Evolutionary conservation across 2,888 invertebrate species (phyloP).

Genomic region (Apotomis turbidana): DNA sequence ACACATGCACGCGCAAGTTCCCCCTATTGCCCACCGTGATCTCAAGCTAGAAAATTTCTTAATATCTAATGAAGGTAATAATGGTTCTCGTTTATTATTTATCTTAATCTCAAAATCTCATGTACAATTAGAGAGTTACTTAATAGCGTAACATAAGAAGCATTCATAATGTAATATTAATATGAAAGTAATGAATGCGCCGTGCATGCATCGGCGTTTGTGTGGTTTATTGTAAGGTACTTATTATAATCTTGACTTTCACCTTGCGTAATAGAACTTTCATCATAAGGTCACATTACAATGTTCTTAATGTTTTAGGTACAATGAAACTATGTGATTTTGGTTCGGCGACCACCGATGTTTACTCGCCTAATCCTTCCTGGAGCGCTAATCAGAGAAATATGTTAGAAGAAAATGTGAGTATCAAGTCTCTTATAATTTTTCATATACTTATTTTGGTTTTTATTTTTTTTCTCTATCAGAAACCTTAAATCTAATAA

Average conservation of each 20-base stretch:
- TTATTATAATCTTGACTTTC: no score
- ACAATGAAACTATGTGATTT: conserved; percentile 98
- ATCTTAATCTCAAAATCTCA: no score
- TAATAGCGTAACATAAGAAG: no score
- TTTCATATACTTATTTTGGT: background rate
- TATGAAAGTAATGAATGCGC: no score
- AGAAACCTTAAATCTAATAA: no score
- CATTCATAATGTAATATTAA: no score
- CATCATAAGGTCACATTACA: background rate
- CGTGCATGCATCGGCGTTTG: no score
- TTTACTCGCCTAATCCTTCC: conserved; percentile 91
- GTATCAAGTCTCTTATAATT: conserved; percentile 45
- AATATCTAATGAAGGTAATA: conserved; percentile 90
- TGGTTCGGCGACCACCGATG: conserved; percentile 95
- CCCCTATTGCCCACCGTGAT: conserved; percentile 97
- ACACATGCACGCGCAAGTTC: conserved; percentile 95
- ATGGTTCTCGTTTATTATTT: background rate
- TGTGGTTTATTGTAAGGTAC: no score
- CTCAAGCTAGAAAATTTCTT: conserved; percentile 98
- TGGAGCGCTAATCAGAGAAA: conserved; percentile 97
- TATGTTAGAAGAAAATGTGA: conserved; percentile 96
- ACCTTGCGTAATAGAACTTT: no score
- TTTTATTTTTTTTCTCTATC: background rate
- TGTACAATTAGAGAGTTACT: no score
- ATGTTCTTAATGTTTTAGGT: conserved; percentile 59